phyloP scores from a whole-genome alignment of 2,797 vertebrate genomes.

The Florisuga fusca region DNA sequence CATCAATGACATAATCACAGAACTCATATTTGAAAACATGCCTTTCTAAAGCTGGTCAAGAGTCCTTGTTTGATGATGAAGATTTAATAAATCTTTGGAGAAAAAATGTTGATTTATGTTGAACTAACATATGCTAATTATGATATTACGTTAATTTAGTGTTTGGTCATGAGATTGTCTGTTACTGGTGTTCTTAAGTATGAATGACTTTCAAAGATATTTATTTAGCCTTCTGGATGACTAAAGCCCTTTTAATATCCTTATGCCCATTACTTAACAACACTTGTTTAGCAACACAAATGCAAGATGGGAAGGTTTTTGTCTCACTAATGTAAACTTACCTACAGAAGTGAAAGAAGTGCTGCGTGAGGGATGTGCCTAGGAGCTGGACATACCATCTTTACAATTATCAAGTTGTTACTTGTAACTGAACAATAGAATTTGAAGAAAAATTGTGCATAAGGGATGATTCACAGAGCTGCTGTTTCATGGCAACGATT shows the following conservation, averaged over 20 bases:
- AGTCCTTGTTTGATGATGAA: neutral
- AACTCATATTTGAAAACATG: neutral
- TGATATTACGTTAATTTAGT: neutral
- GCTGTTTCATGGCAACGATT: neutral
- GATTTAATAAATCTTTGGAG: neutral
- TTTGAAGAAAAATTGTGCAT: neutral
- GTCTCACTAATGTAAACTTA: neutral
- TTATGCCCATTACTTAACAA: neutral
- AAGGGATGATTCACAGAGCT: neutral
- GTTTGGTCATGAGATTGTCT: neutral
- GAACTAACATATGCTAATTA: neutral
- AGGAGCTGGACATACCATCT: rapidly evolving
- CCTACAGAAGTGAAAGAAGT: neutral
- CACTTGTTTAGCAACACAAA: neutral
- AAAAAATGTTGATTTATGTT: neutral
- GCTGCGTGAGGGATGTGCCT: neutral
- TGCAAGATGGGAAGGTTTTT: neutral
- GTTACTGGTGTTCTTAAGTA: neutral
- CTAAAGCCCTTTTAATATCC: neutral
- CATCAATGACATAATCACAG: neutral
- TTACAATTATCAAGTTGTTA: neutral
- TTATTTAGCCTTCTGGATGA: neutral
- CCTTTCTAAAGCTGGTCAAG: neutral
- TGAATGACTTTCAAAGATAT: neutral
- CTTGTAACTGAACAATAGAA: neutral